phyloP scores from a whole-genome alignment of 2,797 vertebrate genomes.

The Cheirogaleus major region DNA sequence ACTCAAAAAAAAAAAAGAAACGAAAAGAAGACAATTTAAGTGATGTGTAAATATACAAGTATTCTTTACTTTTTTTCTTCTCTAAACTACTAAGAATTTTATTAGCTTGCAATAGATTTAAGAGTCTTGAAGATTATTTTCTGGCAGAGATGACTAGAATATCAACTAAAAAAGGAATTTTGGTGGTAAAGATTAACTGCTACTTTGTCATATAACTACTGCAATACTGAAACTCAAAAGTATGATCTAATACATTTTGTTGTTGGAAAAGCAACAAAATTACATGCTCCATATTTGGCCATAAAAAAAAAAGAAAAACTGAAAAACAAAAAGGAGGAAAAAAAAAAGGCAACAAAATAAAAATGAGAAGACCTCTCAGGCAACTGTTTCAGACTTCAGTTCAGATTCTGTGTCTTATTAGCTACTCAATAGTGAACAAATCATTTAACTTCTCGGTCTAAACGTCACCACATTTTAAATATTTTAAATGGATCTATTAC shows the following conservation, averaged over 20 bases:
- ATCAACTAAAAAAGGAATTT: not conserved
- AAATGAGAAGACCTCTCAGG: not conserved
- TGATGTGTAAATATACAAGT: not conserved
- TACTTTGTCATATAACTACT: not conserved
- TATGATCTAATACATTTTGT: not conserved
- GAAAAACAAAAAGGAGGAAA: too few species aligned
- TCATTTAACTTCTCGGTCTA: not conserved
- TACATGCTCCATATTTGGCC: not conserved
- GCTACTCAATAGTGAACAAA: not conserved
- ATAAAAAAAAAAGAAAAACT: too few species aligned
- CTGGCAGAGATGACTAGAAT: not conserved
- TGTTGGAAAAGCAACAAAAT: not conserved
- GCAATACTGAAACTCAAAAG: not conserved
- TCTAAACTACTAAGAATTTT: not conserved
- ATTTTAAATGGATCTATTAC: constrained; percentile 1
- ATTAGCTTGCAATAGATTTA: not conserved
- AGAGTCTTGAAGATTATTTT: not conserved
- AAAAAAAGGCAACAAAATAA: too few species aligned
- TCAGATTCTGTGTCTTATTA: not conserved
- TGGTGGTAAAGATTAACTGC: not conserved
- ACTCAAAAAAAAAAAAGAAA: too few species aligned
- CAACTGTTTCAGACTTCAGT: not conserved
- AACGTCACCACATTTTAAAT: not conserved
- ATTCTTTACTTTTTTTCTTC: not conserved
- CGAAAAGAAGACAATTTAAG: not conserved